Evolutionary conservation across 2,797 vertebrate species (phyloP), one percentile per base, ranked within the genome.

Genomic region (Falco rusticolus): DNA sequence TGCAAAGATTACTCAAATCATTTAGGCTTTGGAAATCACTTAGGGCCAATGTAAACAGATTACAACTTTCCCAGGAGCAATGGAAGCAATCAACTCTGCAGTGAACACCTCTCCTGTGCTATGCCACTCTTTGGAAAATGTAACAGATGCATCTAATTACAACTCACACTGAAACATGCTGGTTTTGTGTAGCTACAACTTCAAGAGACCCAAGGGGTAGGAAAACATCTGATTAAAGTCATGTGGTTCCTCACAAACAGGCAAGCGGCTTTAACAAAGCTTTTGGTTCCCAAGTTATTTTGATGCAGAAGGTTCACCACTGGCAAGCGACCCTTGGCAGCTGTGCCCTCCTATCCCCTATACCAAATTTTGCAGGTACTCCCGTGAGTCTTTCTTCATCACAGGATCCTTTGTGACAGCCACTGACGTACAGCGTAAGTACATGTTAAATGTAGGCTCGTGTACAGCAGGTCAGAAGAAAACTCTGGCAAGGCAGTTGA

Each of bases 31-130:
- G 74, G 77, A 88, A 94, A 88, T 39, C n/a, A 84, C 41, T 82
- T 79, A 41, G 81, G 6, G 75, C 57, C 48, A 93, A 87, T 9
- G 26, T 74, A 93, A 95, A 95, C 88, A 93, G 45, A 87, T 66
- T 74, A 64, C 19, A 89, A 16, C 45, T 84, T 90, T 85, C 48
- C 74, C 71, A 89, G 45, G 51, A 0, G 0, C 56, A 60, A 47
- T 29, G 31, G 37, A 68, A 68, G 24, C 70, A 70, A 87, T 83
- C 89, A 87, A 59, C 64, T 79, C 64, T 83, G 56, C 74, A 60
- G 22, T 43, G 60, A 95, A 33, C n/a, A 70, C 20, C 48, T 54
- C 68, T 87, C 31, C n/a, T 74, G 75, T 16, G 5, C 53, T 53
- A 3, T 16, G 18, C 13, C 5, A 2, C 19, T 94, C 61, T 59